Evolutionary conservation across 1,140 invertebrate genomes (phyloP), one percentile per base, ranked within the genome.

Genomic region (Lutraria rhynchaena): DNA sequence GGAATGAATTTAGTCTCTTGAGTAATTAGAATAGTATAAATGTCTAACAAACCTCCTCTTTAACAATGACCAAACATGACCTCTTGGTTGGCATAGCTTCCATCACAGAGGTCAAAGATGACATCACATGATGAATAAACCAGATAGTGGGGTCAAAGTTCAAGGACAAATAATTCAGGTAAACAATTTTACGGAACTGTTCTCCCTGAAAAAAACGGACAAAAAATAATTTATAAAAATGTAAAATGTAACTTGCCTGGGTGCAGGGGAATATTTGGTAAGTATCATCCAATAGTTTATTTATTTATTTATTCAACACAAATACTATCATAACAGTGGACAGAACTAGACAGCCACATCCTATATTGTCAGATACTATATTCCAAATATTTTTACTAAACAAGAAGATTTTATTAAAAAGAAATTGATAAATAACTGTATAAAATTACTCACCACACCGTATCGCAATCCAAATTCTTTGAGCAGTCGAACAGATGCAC

Each of bases 401-500:
- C 15, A 41, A 41, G 37, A 41, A 5, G 37, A 41, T 41, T n/a
- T n/a, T 41, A 41, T 5, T 41, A 5, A 41, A 41, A 5, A 41
- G 37, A 41, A 41, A 7, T 41, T 41, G 15, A 41, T 7, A 41
- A 41, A 41, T 5, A 41, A 41, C 5, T 41, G 15, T 27, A 37
- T 61, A n/a, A n/a, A 17, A 44, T 33, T 63, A 83, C 89, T 85
- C 82, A 90, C 89, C 58, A 90, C 84, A 19, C 89, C 89, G 83
- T 90, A 90, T 87, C 89, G 74, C 5, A 90, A 71, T 22, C 87
- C 88, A 86, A 90, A 90, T 44, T 90, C 89, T 57, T 70, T 85
- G 17, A 90, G 84, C 22, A 90, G 85, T 53, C 89, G 44, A 1
- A 83, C 49, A 15, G 89, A 89, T 15, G 89, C 89, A 29, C 86